phyloP scores from a whole-genome alignment of 2,113 vertebrate genomes.

The Myrmecophaga tridactyla region DNA sequence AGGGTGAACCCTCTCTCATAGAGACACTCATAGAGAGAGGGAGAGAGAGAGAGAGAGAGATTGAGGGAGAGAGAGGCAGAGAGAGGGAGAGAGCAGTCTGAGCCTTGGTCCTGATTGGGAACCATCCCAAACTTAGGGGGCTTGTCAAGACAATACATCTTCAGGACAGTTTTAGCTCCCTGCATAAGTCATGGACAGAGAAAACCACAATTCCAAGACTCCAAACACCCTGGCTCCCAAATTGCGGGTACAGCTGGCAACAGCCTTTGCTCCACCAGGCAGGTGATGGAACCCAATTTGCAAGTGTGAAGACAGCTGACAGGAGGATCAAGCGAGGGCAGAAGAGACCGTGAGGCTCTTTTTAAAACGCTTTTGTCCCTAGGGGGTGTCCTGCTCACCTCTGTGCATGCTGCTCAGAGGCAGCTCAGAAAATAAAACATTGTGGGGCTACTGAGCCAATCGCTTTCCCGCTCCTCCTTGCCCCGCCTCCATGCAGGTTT shows the following conservation, averaged over 20 bases:
- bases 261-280: not conserved
- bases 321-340: not conserved
- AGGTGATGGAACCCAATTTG: not conserved
- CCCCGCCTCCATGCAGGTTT: not conserved
- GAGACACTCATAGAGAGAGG: too few relatives aligned
- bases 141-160: not conserved
- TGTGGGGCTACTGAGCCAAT: not conserved
- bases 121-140: not conserved
- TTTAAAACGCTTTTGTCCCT: not conserved
- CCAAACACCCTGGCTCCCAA: not conserved
- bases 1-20: not conserved
- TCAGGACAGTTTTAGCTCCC: not conserved
- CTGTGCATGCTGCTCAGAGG: not conserved
- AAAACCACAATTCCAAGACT: not conserved
- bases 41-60: too few relatives aligned
- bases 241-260: not conserved
- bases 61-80: too few relatives aligned
- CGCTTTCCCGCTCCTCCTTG: not conserved
- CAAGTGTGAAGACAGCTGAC: not conserved
- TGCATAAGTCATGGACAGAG: not conserved
- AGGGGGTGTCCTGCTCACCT: not conserved
- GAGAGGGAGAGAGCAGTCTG: too few relatives aligned
- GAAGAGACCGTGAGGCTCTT: not conserved
- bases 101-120: not conserved
- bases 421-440: not conserved